Evolutionary conservation across 2,888 invertebrate genomes (phyloP).

Genomic region (Onthophagus sagittarius): DNA sequence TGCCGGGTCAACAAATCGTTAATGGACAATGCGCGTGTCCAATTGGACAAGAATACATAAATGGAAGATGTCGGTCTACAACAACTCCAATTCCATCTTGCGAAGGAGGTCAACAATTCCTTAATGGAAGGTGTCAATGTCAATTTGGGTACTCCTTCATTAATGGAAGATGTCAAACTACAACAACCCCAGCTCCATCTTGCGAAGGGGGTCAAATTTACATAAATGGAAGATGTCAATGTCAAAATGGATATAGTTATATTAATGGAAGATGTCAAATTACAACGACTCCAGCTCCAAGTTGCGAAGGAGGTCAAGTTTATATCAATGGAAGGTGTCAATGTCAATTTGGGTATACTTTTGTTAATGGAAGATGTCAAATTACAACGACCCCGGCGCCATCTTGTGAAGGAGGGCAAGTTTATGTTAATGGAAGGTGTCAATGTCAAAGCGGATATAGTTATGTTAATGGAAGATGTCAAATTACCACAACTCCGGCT

Average conservation of each 20-base stretch:
- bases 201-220: constrained; percentile 16
- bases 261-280: constrained; percentile 14
- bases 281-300: not conserved
- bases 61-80: constrained; percentile 3
- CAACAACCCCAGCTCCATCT: constrained; percentile 12
- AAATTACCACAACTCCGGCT: not conserved
- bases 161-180: constrained; percentile 13
- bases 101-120: constrained; percentile 11
- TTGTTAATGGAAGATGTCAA: not conserved
- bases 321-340: constrained; percentile 19
- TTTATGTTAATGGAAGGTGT: constrained; percentile 15
- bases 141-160: not conserved
- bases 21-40: constrained; percentile 13
- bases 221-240: constrained; percentile 18
- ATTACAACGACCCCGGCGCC: constrained; percentile 7
- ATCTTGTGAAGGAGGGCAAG: constrained; percentile 4
- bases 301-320: not conserved
- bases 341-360: not conserved
- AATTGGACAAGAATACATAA: constrained; percentile 8
- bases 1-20: constrained; percentile 1
- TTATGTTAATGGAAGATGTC: constrained; percentile 15
- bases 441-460: not conserved
- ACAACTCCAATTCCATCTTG: constrained; percentile 9
- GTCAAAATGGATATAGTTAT: not conserved
- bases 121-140: constrained; percentile 16